A percentile compares a stretch with the other conserved stretches of the same genome.
Conservation (phyloP, 2,797 vertebrate genomes). For the Pachyuromys duprasi region DNA sequence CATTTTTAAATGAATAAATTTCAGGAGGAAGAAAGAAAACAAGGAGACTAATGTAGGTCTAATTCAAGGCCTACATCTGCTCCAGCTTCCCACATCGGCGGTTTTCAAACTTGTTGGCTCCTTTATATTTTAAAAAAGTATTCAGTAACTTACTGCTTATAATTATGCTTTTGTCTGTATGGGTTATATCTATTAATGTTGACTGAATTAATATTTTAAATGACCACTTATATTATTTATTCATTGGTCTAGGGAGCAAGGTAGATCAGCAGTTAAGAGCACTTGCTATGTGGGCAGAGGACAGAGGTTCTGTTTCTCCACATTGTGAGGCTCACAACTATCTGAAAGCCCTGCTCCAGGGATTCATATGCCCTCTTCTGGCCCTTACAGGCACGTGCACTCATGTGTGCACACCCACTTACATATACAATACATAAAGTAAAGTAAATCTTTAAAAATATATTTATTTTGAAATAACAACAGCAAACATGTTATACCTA, state of each 20-base stretch:
- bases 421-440: not conserved
- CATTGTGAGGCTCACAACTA: not conserved
- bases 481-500: not conserved
- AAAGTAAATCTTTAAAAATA: not conserved
- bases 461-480: constrained; percentile 25
- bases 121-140: not conserved
- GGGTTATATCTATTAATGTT: not conserved
- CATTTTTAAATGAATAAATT: not conserved
- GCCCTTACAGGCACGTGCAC: not conserved
- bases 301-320: not conserved
- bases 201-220: constrained; percentile 34
- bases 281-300: not conserved
- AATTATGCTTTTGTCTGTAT: not conserved
- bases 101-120: not conserved
- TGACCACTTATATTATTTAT: not conserved
- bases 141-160: not conserved
- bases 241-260: not conserved
- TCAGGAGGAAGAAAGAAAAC: not conserved
- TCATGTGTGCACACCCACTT: not conserved
- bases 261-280: no score
- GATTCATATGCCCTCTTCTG: not conserved
- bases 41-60: not conserved
- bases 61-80: not conserved
- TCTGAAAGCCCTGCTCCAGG: not conserved
- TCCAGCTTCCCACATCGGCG: not conserved